Percentiles rank a stretch among this genome's conserved stretches.
phyloP scores from a whole-genome alignment of 2,113 vertebrate species.

The Phoenicopterus ruber region DNA sequence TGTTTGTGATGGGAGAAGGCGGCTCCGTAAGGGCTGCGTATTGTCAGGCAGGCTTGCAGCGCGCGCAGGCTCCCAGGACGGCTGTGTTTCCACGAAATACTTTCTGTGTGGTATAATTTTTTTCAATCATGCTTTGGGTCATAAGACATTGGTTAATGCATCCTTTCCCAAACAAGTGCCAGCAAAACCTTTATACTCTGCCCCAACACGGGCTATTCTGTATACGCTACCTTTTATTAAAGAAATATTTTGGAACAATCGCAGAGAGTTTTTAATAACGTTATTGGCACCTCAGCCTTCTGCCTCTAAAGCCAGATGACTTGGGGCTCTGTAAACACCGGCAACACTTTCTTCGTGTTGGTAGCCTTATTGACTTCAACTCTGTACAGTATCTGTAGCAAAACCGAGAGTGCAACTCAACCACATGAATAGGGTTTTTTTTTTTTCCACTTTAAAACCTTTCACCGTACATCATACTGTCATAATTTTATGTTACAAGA shows the following conservation, averaged over 20 bases:
- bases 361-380: slow-evolving; percentile 41
- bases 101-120: slow-evolving; percentile 19
- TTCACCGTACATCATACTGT: background rate
- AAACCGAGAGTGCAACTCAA: background rate
- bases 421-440: slow-evolving; percentile 5
- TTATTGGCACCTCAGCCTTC: slow-evolving; percentile 38
- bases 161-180: slow-evolving; percentile 25
- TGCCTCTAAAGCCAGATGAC: slow-evolving; percentile 38
- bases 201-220: background rate
- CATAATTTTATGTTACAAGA: background rate
- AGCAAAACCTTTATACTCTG: slow-evolving; percentile 30
- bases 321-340: slow-evolving; percentile 47
- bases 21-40: background rate
- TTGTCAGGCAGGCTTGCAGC: background rate
- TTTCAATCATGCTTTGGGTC: background rate
- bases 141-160: background rate
- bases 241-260: slow-evolving; percentile 40
- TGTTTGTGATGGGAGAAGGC: background rate
- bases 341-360: slow-evolving; percentile 33
- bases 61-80: accelerated
- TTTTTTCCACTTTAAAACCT: background rate
- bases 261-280: slow-evolving; percentile 29
- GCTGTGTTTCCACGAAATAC: background rate
- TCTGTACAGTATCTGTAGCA: slow-evolving; percentile 36
- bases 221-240: slow-evolving; percentile 46